Conservation (phyloP, 2,888 invertebrate genomes). For the Tolmerus cingulatus region DNA sequence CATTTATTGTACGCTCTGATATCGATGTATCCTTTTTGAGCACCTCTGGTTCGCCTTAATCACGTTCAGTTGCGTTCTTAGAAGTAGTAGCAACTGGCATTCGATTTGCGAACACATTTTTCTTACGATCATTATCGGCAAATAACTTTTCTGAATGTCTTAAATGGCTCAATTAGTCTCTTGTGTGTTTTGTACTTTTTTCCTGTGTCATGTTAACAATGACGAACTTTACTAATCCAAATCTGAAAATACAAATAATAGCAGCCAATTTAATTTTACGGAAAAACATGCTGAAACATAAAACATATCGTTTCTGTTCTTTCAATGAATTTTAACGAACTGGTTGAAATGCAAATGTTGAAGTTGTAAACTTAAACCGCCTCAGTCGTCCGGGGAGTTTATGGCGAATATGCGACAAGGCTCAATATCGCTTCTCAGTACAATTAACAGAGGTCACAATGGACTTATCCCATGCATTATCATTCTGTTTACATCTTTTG, state of each 20-base stretch:
- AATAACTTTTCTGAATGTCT: neutral
- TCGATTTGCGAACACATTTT: slow-evolving; percentile 36
- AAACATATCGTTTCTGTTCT: neutral
- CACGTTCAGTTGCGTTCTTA: slow-evolving; percentile 25
- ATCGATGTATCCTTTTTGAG: neutral
- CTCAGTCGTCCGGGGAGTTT: neutral
- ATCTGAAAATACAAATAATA: neutral
- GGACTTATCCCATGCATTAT: neutral
- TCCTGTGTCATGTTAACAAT: neutral
- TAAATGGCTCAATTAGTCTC: neutral
- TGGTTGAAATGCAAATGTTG: neutral
- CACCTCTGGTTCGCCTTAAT: neutral
- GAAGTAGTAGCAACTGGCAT: slow-evolving; percentile 16
- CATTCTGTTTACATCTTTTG: slow-evolving; percentile 25
- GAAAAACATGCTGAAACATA: neutral
- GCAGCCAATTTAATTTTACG: neutral
- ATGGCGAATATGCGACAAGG: neutral
- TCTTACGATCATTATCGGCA: slow-evolving; percentile 4
- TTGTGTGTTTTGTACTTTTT: neutral
- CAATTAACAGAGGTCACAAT: slow-evolving; percentile 6
- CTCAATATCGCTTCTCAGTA: neutral
- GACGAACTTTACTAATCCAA: neutral
- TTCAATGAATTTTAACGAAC: neutral
- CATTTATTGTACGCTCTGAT: slow-evolving; percentile 50
- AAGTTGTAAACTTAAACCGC: neutral